A percentile compares a stretch with the other conserved stretches of the same genome.
These are phyloP conservation scores for Diplolepis rosae DNA, from an alignment of 2,888 invertebrate genomes.

Conservation along the genomic window DNA sequence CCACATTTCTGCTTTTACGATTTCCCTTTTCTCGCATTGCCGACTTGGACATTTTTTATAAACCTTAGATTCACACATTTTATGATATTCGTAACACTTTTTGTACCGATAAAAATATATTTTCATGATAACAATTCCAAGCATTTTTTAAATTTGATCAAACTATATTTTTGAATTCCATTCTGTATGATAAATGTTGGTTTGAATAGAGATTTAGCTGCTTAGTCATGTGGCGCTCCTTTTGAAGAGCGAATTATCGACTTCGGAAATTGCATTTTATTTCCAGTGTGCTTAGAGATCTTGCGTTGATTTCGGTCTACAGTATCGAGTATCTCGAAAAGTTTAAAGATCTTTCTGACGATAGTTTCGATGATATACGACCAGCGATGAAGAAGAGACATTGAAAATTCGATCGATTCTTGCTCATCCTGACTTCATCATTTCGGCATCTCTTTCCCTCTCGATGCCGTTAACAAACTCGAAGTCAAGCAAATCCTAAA, in stretches of 20 bases:
- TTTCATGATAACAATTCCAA: no score
- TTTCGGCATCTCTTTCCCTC: neutral
- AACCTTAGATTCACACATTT: neutral
- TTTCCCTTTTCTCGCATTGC: conserved; percentile 32
- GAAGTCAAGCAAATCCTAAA: no score
- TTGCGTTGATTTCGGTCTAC: conserved; percentile 50
- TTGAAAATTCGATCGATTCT: conserved; percentile 61
- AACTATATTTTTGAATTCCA: no score
- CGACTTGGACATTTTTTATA: conserved; percentile 1
- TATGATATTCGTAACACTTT: no score
- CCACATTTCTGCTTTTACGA: conserved; percentile 53
- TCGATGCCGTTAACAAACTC: neutral
- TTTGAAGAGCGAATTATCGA: conserved; percentile 35
- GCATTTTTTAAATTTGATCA: no score
- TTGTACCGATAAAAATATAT: neutral
- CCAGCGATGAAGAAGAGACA: conserved; percentile 70
- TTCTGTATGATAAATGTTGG: no score
- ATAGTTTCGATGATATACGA: conserved; percentile 71
- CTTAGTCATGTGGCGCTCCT: no score
- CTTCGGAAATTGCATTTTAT: conserved; percentile 65
- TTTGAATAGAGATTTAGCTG: no score
- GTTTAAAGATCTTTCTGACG: conserved; percentile 65
- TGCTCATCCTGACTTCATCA: neutral
- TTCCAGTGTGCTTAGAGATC: conserved; percentile 53
- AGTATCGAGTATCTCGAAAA: conserved; percentile 55